Evolutionary conservation across 1,140 invertebrate species (phyloP).

Genomic region (Bombus superbus): DNA sequence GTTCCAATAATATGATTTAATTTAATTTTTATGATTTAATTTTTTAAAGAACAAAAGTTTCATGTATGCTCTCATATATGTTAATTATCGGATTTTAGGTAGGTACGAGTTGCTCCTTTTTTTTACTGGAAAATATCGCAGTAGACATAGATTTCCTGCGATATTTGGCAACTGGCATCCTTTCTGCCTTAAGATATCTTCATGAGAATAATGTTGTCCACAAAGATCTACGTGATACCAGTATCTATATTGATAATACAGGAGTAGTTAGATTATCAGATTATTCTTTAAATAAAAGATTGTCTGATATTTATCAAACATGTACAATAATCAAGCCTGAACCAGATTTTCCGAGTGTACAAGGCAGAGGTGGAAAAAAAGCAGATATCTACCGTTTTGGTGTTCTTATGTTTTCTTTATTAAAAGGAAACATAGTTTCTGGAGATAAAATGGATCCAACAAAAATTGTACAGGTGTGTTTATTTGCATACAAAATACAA

Average conservation of each 20-base stretch:
- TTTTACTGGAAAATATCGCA: conserved; percentile 83
- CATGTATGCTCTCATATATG: neutral
- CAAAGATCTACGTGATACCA: conserved; percentile 87
- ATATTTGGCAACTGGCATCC: conserved; percentile 85
- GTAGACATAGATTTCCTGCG: conserved; percentile 85
- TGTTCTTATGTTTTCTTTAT: conserved; percentile 84
- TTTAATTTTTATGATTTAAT: neutral
- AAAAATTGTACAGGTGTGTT: conserved; percentile 70
- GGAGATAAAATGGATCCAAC: conserved; percentile 83
- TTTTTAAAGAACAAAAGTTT: conserved; percentile 3
- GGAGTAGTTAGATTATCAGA: conserved; percentile 86
- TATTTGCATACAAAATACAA: neutral
- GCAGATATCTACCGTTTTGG: conserved; percentile 89
- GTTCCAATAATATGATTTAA: too few relatives aligned
- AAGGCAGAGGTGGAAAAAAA: conserved; percentile 87
- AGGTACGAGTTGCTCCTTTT: conserved; percentile 82
- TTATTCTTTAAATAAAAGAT: conserved; percentile 88
- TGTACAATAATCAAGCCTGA: conserved; percentile 71
- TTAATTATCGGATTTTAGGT: conserved; percentile 70
- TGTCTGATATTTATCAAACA: conserved; percentile 82
- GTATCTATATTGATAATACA: conserved; percentile 86
- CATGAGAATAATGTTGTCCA: conserved; percentile 92
- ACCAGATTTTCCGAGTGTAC: conserved; percentile 82
- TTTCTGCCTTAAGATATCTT: conserved; percentile 88
- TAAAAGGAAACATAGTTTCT: conserved; percentile 81